Base-by-base conservation (phyloP, 2,888 invertebrate genomes). In the Polymixis flavicincta region DNA sequence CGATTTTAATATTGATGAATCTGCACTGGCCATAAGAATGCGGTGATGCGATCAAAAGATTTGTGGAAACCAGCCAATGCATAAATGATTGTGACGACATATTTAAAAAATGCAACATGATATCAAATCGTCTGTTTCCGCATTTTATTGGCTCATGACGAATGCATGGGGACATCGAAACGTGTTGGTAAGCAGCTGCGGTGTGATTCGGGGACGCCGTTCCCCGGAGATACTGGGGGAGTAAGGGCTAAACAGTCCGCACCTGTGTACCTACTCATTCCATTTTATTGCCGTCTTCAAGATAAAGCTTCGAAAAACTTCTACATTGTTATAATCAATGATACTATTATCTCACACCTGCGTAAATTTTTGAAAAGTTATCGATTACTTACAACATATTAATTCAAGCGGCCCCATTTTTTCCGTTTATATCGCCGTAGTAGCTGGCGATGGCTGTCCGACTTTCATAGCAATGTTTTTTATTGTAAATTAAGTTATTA, bases 331-430 rank as follows among this genome's bases (percentile, higher is more conserved):
- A 70, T 85, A 75, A 86, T 89, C 80, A 86, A 71, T 74, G 73
- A 79, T 66, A 78, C 57, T 72, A 82, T 90, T 92, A 95, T 94
- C 94, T 82, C 71, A 86, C 94, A 95, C 94, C 94, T 95, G 94
- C 90, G 87, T 89, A 90, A 90, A 90, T 91, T 92, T 89, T 74
- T 84, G 93, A 94, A 95, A 94, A 76, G 84, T 76, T 94, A 95
- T 95, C 93, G 85, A 86, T 83, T 83, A 85, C 59, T 71, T 78
- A 90, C 80, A 83, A 76, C 85, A 87, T 88, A 90, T 89, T 89
- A 87, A 86, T 87, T 76, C 55, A 70, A 57, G 79, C 72, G 79
- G 61, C 71, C 76, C 32, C 75, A 75, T 74, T 71, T 85, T 71
- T 78, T 82, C 77, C 88, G 90, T 88, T 90, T 80, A 76, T 69